phyloP scores from a whole-genome alignment of 2,113 vertebrate species.

The Rhipidura dahli region DNA sequence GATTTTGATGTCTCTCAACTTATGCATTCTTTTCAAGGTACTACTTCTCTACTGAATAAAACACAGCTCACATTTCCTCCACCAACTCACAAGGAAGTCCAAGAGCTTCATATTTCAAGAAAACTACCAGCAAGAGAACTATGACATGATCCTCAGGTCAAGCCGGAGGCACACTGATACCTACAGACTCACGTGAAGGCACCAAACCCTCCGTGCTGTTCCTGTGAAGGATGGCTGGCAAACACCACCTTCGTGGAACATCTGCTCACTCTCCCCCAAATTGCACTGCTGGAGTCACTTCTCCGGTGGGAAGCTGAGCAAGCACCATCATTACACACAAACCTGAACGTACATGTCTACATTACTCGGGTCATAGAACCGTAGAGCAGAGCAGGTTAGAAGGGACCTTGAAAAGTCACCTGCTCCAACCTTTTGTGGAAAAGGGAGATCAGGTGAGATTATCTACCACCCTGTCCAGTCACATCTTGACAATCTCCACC shows the following conservation, averaged over 20 bases:
- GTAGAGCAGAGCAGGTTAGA: neutral
- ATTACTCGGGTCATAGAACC: accelerated
- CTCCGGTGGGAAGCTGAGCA: neutral
- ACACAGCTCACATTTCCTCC: neutral
- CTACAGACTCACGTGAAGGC: neutral
- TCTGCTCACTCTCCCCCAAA: accelerated
- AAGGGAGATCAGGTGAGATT: neutral
- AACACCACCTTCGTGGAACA: neutral
- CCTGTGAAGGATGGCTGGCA: neutral
- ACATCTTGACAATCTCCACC: neutral
- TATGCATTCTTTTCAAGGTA: neutral
- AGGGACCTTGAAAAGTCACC: neutral
- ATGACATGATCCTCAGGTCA: neutral
- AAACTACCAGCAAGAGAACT: neutral
- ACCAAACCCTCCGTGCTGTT: accelerated
- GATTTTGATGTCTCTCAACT: neutral
- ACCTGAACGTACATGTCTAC: accelerated
- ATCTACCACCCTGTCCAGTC: neutral
- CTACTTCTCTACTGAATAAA: neutral
- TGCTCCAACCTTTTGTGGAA: neutral
- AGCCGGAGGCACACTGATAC: neutral
- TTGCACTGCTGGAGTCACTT: neutral
- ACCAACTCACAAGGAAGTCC: neutral
- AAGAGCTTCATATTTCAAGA: neutral
- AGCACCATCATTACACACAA: neutral